Evolutionary conservation across 1,140 invertebrate genomes (phyloP).

Genomic region (Macrostomum lignano): DNA sequence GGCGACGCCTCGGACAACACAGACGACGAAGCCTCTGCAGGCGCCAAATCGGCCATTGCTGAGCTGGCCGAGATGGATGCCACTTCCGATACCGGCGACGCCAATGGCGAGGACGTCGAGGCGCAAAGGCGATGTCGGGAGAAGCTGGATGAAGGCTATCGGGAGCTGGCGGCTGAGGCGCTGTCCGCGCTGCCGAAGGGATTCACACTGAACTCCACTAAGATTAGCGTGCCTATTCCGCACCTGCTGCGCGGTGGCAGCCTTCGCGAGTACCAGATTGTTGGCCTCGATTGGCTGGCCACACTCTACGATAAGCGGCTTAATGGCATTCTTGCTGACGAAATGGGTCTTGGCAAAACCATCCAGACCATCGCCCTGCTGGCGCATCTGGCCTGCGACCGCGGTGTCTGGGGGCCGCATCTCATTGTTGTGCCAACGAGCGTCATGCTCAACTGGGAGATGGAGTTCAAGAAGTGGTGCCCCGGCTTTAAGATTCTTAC

Average conservation of each 20-base stretch:
- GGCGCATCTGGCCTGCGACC: slow-evolving; percentile 81
- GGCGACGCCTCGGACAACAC: too few species aligned
- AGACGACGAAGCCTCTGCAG: too few species aligned
- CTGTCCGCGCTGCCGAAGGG: not conserved
- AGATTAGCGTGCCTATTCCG: slow-evolving; percentile 59
- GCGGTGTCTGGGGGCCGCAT: slow-evolving; percentile 87
- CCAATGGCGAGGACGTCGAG: too few species aligned
- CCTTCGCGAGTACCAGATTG: slow-evolving; percentile 85
- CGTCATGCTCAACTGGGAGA: slow-evolving; percentile 99
- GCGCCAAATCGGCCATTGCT: too few species aligned
- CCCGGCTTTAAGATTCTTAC: slow-evolving; percentile 94
- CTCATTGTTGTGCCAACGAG: slow-evolving; percentile 94
- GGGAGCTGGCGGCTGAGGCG: too few species aligned
- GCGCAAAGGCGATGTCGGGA: too few species aligned
- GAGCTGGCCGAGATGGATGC: too few species aligned
- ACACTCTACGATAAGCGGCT: slow-evolving; percentile 86
- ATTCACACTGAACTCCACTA: slow-evolving; percentile 2
- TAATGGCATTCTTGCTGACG: slow-evolving; percentile 47
- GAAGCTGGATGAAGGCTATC: too few species aligned
- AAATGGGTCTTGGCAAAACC: slow-evolving; percentile 69
- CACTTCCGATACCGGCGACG: too few species aligned
- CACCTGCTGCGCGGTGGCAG: slow-evolving; percentile 66
- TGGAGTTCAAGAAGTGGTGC: slow-evolving; percentile 99
- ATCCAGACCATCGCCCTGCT: slow-evolving; percentile 93
- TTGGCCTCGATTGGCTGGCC: slow-evolving; percentile 90